A percentile compares a stretch with the other conserved stretches of the same genome.
These are phyloP conservation scores for Caenorhabditis panamensis DNA, from an alignment of 2,888 invertebrate species.

Conservation along the genomic window DNA sequence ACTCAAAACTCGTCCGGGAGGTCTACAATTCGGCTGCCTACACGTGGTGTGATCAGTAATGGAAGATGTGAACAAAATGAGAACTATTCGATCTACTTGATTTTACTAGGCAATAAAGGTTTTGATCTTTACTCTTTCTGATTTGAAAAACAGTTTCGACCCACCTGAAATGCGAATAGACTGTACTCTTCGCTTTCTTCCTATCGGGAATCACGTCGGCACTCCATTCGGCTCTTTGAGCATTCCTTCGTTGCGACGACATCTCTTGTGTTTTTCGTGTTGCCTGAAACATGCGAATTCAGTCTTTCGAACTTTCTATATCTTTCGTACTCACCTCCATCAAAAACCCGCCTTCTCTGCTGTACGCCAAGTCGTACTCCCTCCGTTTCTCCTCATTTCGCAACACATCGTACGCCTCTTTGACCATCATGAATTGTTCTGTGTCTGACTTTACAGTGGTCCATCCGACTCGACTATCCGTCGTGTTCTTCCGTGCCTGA, in stretches of 20 bases:
- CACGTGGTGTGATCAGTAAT: too few species aligned
- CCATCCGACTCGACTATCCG: slow-evolving; percentile 58
- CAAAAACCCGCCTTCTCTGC: slow-evolving; percentile 58
- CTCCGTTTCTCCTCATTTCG: slow-evolving; percentile 57
- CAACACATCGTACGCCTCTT: slow-evolving; percentile 62
- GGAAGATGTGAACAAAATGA: too few species aligned
- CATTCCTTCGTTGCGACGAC: slow-evolving; percentile 42
- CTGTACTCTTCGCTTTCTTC: slow-evolving; percentile 25
- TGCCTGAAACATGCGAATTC: slow-evolving; percentile 27
- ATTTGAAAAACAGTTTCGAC: too few species aligned
- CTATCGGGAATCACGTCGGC: slow-evolving; percentile 46
- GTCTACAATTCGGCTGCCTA: too few species aligned
- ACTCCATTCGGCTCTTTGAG: slow-evolving; percentile 59
- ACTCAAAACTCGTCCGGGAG: too few species aligned
- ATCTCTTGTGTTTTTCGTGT: slow-evolving; percentile 44
- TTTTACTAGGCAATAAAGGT: too few species aligned
- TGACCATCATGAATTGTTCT: slow-evolving; percentile 63
- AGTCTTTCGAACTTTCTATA: neutral
- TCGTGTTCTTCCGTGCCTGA: slow-evolving; percentile 19
- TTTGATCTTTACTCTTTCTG: too few species aligned
- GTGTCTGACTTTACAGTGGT: slow-evolving; percentile 42
- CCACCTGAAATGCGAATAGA: slow-evolving; percentile 55
- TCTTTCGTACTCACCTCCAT: slow-evolving; percentile 40
- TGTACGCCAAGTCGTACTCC: slow-evolving; percentile 49
- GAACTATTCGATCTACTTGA: too few species aligned